These are phyloP conservation scores for Masticophis lateralis DNA, from an alignment of 2,797 vertebrate genomes.

Conservation along the genomic window DNA sequence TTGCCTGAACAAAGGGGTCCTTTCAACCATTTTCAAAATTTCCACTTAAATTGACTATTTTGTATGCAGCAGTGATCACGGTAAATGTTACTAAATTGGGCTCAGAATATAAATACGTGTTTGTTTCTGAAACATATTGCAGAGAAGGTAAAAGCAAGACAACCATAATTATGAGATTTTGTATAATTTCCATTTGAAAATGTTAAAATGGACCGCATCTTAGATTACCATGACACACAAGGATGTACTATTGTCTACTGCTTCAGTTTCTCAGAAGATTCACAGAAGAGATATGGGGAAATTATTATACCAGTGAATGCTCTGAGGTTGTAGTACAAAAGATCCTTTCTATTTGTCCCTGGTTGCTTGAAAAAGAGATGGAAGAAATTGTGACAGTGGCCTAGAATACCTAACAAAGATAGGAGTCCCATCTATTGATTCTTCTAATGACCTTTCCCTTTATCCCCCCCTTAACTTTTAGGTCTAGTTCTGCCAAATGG, in stretches of 20 bases:
- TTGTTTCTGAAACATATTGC: neutral
- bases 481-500: neutral
- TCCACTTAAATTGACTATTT: neutral
- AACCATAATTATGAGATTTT: neutral
- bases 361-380: neutral
- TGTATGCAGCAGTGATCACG: neutral
- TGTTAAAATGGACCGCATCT: constrained; percentile 16
- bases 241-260: neutral
- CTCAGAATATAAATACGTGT: neutral
- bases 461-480: neutral
- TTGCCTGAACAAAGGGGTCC: neutral
- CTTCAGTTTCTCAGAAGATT: neutral
- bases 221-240: neutral
- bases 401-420: neutral
- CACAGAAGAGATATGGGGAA: neutral
- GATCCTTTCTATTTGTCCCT: neutral
- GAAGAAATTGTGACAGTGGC: neutral
- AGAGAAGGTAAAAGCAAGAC: neutral
- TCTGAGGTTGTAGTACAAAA: neutral
- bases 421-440: neutral
- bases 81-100: neutral
- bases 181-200: neutral
- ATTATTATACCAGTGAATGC: neutral
- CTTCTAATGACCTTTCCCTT: neutral
- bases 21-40: neutral